Base-by-base conservation (phyloP, 2,888 invertebrate genomes). In the Ormia ochracea region DNA sequence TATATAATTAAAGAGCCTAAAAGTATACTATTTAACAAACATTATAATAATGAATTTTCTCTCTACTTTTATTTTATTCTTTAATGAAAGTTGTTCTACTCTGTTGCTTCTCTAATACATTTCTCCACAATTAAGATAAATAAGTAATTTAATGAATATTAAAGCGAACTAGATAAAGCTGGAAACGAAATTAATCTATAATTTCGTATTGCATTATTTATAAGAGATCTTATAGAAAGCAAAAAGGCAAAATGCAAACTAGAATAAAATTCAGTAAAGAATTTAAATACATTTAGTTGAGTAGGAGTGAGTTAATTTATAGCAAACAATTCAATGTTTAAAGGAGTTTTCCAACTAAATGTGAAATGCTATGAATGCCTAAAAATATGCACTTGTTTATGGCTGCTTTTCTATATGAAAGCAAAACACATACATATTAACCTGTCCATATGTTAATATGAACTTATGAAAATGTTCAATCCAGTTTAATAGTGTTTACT, bases 391-490 rank as follows among this genome's bases (percentile, higher is more conserved):
- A 17, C 2, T 2, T 3, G 14, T 41, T 1, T 1, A 7, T 41
- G 2, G 17, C 3, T 43, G 19, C 7, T 17, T 14, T 17, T 17
- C 19, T n/a, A 43, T 28, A 28, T 28, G 28, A 7, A 17, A 19
- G 7, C 7, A 1, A 4, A 43, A 43, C 17, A 19, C 2, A 17
- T 10, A 17, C 43, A 43, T 9, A 17, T 3, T 1, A 1, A 9
- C 5, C 2, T 19, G 7, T 26, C n/a, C 10, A 28, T 26, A 23
- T 48, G 1, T 65, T 56, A 41, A 68, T 63, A 48, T 68, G 61
- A 63, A 68, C 61, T 68, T 73, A 68, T 69, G 50, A 69, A 78
- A 63, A 43, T 66, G 56, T 72, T 41, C 52, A 33, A 61, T 33
- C n/a, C 14, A 19, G 21, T 36, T 59, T 10, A 58, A 19, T 36